These are phyloP conservation scores for Passer domesticus DNA, from an alignment of 2,113 vertebrate genomes.

Conservation along the genomic window DNA sequence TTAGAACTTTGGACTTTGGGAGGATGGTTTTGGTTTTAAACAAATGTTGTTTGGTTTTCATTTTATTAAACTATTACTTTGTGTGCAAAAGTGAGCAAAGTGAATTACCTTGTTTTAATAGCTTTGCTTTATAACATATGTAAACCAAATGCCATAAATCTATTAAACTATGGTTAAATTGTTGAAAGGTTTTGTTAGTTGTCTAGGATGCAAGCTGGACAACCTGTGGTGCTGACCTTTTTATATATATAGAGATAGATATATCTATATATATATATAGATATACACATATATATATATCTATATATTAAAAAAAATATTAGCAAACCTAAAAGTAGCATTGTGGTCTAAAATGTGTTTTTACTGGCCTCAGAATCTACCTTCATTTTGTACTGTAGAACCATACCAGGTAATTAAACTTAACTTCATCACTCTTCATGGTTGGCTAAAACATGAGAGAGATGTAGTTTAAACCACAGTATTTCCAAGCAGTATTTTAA, in stretches of 20 bases:
- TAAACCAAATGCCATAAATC: conserved; percentile 82
- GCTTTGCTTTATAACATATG: conserved; percentile 73
- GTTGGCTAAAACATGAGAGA: conserved; percentile 48
- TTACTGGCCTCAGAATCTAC: conserved; percentile 80
- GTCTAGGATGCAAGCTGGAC: conserved; percentile 68
- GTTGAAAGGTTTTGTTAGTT: conserved; percentile 70
- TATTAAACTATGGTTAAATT: conserved; percentile 74
- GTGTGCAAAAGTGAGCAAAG: conserved; percentile 76
- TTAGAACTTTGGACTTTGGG: conserved; percentile 57
- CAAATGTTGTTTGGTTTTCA: conserved; percentile 70
- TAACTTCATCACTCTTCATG: conserved; percentile 52
- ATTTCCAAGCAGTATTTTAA: conserved; percentile 77
- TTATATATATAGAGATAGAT: conserved; percentile 67
- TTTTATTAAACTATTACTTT: conserved; percentile 56
- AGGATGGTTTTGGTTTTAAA: conserved; percentile 59
- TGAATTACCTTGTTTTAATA: conserved; percentile 70
- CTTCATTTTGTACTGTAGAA: conserved; percentile 83
- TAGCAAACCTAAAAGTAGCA: conserved; percentile 78
- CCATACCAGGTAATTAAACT: conserved; percentile 76
- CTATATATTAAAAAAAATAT: background rate
- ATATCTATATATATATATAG: conserved; percentile 48
- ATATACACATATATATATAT: background rate
- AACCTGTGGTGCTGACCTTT: conserved; percentile 79
- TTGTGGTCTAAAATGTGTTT: conserved; percentile 77
- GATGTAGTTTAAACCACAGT: conserved; percentile 61